A percentile compares a stretch with the other conserved stretches of the same genome.
These are phyloP conservation scores for Amphilophus citrinellus DNA, from an alignment of 2,113 vertebrate genomes.

Conservation along the genomic window DNA sequence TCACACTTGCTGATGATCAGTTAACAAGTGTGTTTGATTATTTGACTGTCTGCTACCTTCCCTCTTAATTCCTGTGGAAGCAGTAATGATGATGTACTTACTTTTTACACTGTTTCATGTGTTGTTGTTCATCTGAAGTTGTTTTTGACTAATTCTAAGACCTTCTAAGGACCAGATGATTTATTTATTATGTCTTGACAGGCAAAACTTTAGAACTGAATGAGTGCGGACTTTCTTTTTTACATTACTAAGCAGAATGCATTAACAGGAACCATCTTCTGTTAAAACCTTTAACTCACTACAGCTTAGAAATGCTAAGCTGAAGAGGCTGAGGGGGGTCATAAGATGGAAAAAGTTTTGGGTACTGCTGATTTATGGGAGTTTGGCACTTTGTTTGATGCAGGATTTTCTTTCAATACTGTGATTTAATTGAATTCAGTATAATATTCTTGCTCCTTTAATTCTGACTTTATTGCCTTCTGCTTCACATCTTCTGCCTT, in stretches of 20 bases:
- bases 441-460: background rate
- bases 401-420: background rate
- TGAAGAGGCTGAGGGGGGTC: background rate
- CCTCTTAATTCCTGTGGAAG: background rate
- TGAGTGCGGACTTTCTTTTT: background rate
- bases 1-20: too few species aligned
- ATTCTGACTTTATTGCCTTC: constrained; percentile 1
- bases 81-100: background rate
- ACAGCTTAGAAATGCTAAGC: background rate
- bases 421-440: background rate
- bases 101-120: background rate
- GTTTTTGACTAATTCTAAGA: background rate
- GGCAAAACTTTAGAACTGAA: background rate
- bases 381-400: background rate
- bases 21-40: too few species aligned
- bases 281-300: background rate
- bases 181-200: background rate
- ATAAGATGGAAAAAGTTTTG: background rate
- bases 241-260: background rate
- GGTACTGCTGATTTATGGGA: background rate
- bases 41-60: too few species aligned
- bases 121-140: background rate
- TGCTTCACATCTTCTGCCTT: constrained; percentile 5
- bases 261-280: background rate
- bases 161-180: background rate